Conservation (phyloP, 2,888 invertebrate species). For the Harmothoe impar region DNA sequence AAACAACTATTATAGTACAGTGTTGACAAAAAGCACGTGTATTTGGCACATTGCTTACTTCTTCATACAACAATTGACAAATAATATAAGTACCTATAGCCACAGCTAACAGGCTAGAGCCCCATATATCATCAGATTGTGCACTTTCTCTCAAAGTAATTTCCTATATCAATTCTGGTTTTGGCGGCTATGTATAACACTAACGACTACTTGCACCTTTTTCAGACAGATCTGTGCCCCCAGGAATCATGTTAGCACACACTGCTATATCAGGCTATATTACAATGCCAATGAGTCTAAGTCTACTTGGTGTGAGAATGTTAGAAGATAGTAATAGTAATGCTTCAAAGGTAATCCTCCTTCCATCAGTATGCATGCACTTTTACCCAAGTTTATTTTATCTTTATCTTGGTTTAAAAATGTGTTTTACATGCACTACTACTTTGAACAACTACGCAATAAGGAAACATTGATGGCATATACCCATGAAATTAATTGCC, state of each 20-base stretch:
- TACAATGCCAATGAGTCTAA: neutral
- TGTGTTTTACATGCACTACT: too few species aligned
- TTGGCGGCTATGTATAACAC: neutral
- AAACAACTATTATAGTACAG: neutral
- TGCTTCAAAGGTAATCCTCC: neutral
- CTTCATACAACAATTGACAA: neutral
- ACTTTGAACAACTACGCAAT: too few species aligned
- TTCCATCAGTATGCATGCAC: neutral
- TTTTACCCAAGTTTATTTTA: too few species aligned
- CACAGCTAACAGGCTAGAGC: neutral
- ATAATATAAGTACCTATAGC: neutral
- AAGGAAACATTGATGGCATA: too few species aligned
- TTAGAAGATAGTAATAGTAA: neutral
- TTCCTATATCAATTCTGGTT: neutral
- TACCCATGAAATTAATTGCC: too few species aligned
- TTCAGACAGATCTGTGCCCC: neutral
- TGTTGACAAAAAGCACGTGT: conserved; percentile 29
- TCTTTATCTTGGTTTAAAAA: too few species aligned
- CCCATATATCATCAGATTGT: neutral
- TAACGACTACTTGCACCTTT: neutral
- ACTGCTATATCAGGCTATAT: neutral
- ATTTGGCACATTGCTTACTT: conserved; percentile 39
- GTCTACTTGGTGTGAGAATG: neutral
- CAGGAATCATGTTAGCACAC: neutral
- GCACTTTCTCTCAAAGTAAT: neutral